Conservation (phyloP, 2,888 invertebrate species). For the Drosophila conformis region DNA sequence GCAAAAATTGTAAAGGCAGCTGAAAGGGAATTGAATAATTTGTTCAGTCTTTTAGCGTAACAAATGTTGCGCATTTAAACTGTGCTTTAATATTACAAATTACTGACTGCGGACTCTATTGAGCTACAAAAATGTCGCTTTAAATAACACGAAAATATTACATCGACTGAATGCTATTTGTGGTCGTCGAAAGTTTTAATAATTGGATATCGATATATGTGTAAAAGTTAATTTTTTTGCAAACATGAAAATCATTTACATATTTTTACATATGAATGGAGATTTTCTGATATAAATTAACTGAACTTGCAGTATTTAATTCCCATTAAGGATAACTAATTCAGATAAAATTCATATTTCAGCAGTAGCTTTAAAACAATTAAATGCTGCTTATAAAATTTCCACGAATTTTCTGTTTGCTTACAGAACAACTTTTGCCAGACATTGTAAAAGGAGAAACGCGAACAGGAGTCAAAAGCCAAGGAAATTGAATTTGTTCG, state of each 20-base stretch:
- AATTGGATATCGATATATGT: not conserved
- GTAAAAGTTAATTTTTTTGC: not conserved
- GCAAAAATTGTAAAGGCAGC: slow-evolving; percentile 13
- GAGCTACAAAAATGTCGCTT: not conserved
- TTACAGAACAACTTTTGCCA: slow-evolving; percentile 30
- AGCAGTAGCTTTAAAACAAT: not conserved
- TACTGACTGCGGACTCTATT: not conserved
- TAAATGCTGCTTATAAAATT: not conserved
- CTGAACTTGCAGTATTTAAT: not conserved
- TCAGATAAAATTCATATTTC: not conserved
- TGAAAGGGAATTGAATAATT: slow-evolving; percentile 10
- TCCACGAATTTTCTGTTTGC: slow-evolving; percentile 5
- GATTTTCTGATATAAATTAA: not conserved
- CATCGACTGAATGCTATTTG: not conserved
- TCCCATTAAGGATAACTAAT: not conserved
- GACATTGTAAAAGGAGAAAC: not conserved
- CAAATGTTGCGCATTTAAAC: slow-evolving; percentile 27
- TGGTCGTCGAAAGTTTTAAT: not conserved
- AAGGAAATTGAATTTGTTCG: slow-evolving; percentile 55
- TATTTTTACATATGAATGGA: not conserved
- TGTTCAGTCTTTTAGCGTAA: slow-evolving; percentile 10
- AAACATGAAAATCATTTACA: not conserved
- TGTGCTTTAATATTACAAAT: slow-evolving; percentile 26
- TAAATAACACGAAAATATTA: not conserved
- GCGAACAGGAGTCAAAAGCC: slow-evolving; percentile 1